phyloP scores from a whole-genome alignment of 1,140 invertebrate species.

The Tetraneura akinire region DNA sequence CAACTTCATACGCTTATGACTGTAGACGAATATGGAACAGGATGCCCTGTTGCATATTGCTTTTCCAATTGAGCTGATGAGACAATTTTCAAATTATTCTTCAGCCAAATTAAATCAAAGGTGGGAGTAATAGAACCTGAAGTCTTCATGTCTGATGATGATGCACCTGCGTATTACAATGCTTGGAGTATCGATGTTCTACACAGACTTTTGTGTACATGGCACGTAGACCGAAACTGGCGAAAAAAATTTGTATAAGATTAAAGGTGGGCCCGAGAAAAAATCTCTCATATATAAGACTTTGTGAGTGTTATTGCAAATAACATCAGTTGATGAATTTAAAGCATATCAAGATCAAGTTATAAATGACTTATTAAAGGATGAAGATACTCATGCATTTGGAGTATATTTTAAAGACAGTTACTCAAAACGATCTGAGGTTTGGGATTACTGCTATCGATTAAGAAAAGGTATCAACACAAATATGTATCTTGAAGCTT shows the following conservation, averaged over 20 bases:
- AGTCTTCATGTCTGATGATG: neutral
- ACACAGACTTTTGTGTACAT: slow-evolving; percentile 4
- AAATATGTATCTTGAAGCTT: slow-evolving; percentile 33
- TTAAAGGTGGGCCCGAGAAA: neutral
- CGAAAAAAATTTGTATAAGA: slow-evolving; percentile 23
- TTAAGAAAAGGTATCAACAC: neutral
- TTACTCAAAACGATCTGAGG: slow-evolving; percentile 8
- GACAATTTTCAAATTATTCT: slow-evolving; percentile 42
- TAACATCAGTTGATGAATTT: slow-evolving; percentile 15
- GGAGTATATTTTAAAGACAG: slow-evolving; percentile 3
- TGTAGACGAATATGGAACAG: slow-evolving; percentile 49
- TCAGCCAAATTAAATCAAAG: slow-evolving; percentile 36
- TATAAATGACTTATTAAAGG: slow-evolving; percentile 1
- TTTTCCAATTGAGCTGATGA: slow-evolving; percentile 40
- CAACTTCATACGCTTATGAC: slow-evolving; percentile 40
- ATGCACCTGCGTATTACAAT: slow-evolving; percentile 11
- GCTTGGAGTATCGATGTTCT: slow-evolving; percentile 49
- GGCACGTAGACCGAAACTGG: slow-evolving; percentile 31
- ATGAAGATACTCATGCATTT: slow-evolving; percentile 10
- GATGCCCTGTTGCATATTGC: slow-evolving; percentile 47
- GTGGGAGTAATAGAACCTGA: neutral
- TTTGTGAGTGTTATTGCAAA: neutral
- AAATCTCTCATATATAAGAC: neutral
- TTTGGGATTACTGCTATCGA: slow-evolving; percentile 1
- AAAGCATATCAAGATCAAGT: neutral